Conservation (phyloP, 2,888 invertebrate genomes). For the Perithous albicinctus region DNA sequence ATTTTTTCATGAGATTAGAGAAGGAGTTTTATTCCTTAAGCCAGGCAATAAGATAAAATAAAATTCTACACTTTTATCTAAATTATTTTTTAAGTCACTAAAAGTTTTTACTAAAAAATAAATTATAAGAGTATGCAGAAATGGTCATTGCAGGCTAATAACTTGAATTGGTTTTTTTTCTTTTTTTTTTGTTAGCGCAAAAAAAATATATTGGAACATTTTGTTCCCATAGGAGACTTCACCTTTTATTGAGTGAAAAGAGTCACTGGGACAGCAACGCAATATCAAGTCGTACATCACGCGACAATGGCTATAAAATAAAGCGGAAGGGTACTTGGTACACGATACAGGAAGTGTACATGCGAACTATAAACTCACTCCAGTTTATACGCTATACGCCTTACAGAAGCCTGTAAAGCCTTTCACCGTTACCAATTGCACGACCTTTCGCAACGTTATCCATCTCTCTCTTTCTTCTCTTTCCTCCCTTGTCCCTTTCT, state of each 20-base stretch:
- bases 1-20: too few relatives aligned
- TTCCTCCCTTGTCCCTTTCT: constrained; percentile 1
- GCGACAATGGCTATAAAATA: constrained; percentile 42
- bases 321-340: constrained; percentile 11
- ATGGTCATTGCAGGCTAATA: not conserved
- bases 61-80: too few relatives aligned
- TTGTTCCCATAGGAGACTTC: not conserved
- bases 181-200: too few relatives aligned
- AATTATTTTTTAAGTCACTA: too few relatives aligned
- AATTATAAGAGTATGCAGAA: not conserved
- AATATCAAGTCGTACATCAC: not conserved
- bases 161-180: not conserved
- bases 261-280: not conserved
- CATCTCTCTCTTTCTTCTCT: not conserved
- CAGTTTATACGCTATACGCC: constrained; percentile 39
- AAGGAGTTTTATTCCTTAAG: too few relatives aligned
- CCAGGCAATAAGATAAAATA: too few relatives aligned
- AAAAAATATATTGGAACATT: not conserved
- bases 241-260: not conserved
- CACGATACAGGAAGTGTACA: constrained; percentile 54
- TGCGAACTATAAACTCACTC: constrained; percentile 51
- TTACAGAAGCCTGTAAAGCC: constrained; percentile 49
- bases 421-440: constrained; percentile 62
- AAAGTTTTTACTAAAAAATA: too few relatives aligned
- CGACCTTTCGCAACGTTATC: constrained; percentile 57